Percentiles rank a stretch among this genome's conserved stretches.
phyloP scores from a whole-genome alignment of 2,797 vertebrate species.

The Stomatorhinus walkeri region DNA sequence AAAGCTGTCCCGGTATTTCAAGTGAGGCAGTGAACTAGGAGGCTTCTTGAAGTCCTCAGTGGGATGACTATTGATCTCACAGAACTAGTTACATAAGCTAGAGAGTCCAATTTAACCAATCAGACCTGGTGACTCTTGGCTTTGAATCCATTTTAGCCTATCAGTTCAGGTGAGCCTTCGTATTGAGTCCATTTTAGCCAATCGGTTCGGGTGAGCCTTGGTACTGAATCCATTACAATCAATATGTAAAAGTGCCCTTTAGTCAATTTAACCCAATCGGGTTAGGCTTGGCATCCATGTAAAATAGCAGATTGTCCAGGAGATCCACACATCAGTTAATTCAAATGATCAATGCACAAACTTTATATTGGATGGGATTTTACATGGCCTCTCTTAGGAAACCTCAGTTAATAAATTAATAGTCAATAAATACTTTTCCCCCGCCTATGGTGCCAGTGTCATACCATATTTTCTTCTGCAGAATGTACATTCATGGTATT shows the following conservation, averaged over 20 bases:
- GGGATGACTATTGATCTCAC: slow-evolving; percentile 12
- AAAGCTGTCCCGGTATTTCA: neutral
- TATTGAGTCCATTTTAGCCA: neutral
- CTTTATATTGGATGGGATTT: neutral
- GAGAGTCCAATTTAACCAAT: slow-evolving; percentile 4
- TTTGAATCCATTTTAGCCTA: neutral
- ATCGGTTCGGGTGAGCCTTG: neutral
- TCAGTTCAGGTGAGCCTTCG: neutral
- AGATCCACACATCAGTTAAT: neutral
- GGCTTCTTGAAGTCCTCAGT: neutral
- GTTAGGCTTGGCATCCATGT: neutral
- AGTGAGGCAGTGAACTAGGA: slow-evolving; percentile 1
- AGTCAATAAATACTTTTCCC: neutral
- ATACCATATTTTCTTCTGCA: neutral
- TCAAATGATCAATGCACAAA: neutral
- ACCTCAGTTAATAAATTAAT: too few relatives aligned
- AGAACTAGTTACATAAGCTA: neutral
- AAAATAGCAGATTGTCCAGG: neutral
- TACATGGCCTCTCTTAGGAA: neutral
- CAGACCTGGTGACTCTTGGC: neutral
- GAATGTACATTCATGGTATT: neutral
- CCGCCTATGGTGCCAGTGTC: neutral
- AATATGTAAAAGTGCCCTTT: neutral
- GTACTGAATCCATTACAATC: neutral
- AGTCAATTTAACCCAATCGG: neutral